phyloP scores from a whole-genome alignment of 37 sponge, comb jelly and placozoan species.

The Tethya wilhelma region DNA sequence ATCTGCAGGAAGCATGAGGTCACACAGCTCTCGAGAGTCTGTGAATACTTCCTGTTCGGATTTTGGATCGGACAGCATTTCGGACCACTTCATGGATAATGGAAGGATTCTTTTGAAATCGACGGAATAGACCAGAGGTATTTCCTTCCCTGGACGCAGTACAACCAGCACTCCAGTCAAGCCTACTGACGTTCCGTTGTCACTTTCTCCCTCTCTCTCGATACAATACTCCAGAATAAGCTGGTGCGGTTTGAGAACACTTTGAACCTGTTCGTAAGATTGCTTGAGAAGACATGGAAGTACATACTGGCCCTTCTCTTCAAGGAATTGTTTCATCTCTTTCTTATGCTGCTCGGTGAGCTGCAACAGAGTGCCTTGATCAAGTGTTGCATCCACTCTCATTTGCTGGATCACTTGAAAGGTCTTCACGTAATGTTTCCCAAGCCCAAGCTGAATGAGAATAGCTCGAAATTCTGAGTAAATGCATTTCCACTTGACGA shows the following conservation, averaged over 20 bases:
- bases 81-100: constrained; percentile 3
- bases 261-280: constrained; percentile 3
- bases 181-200: background rate
- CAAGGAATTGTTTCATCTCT: constrained; percentile 2
- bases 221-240: constrained; percentile 25
- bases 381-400: background rate
- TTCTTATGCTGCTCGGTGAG: constrained; percentile 24
- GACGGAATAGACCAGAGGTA: background rate
- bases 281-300: constrained; percentile 2
- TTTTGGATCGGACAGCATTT: constrained; percentile 6
- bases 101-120: constrained; percentile 4
- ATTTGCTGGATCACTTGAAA: constrained; percentile 19
- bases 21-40: background rate
- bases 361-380: background rate
- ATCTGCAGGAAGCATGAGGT: constrained; percentile 18
- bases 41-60: background rate
- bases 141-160: background rate
- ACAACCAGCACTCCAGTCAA: constrained; percentile 10
- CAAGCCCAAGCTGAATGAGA: constrained; percentile 29
- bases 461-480: constrained; percentile 29
- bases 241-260: constrained; percentile 5
- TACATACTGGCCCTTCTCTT: constrained; percentile 3
- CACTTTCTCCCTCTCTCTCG: constrained; percentile 1
- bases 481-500: constrained; percentile 39
- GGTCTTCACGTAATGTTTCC: constrained; percentile 12